These are phyloP conservation scores for Ptilonorhynchus violaceus DNA, from an alignment of 2,113 vertebrate species.

Conservation along the genomic window DNA sequence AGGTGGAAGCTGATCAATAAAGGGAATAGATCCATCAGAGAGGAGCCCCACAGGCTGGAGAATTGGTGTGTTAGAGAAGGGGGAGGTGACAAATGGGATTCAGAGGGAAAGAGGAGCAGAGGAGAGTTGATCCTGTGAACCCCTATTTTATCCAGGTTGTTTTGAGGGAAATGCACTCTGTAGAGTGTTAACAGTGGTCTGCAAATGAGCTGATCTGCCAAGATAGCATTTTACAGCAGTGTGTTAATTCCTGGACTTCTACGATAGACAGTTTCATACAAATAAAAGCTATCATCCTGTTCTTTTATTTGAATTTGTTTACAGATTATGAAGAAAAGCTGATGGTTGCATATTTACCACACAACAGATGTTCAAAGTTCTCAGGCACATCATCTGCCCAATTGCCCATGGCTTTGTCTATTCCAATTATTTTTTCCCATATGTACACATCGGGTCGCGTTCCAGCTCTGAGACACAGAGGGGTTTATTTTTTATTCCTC, in stretches of 20 bases:
- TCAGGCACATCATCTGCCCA: slow-evolving; percentile 54
- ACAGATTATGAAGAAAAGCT: slow-evolving; percentile 25
- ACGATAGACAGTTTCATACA: not conserved
- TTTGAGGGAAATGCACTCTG: not conserved
- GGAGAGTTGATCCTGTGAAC: not conserved
- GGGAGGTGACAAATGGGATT: not conserved
- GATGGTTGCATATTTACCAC: slow-evolving; percentile 33
- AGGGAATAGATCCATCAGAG: not conserved
- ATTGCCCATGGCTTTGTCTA: slow-evolving; percentile 57
- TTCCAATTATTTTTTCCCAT: slow-evolving; percentile 43
- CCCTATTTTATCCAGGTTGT: not conserved
- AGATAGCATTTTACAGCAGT: not conserved
- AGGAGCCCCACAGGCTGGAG: not conserved
- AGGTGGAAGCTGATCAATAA: not conserved
- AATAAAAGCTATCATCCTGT: not conserved
- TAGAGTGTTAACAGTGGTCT: not conserved
- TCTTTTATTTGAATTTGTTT: slow-evolving; percentile 31
- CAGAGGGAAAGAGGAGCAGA: not conserved
- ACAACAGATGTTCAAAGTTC: slow-evolving; percentile 54
- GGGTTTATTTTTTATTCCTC: not conserved
- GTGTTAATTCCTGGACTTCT: not conserved
- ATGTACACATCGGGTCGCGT: not conserved
- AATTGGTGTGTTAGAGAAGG: not conserved
- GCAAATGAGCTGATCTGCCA: not conserved
- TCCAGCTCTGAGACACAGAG: not conserved